A percentile compares a stretch with the other conserved stretches of the same genome.
phyloP scores from a whole-genome alignment of 2,797 vertebrate species.

The Chaetophractus vellerosus region DNA sequence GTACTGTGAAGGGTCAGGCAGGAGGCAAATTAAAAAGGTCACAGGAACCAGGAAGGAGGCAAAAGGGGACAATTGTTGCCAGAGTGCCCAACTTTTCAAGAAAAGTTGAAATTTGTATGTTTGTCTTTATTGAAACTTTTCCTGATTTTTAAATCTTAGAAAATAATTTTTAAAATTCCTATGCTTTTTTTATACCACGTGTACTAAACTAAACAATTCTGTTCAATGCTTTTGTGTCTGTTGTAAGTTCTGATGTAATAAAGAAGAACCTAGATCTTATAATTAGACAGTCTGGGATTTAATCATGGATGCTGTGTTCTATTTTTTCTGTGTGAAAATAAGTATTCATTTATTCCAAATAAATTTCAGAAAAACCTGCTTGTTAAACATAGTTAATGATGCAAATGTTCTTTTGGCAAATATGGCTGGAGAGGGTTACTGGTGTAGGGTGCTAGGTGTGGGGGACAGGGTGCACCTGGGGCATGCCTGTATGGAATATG shows the following conservation, averaged over 20 bases:
- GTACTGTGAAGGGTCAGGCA: not conserved
- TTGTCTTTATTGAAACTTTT: conserved; percentile 13
- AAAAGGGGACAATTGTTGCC: not conserved
- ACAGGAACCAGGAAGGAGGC: not conserved
- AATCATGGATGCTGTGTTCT: not conserved
- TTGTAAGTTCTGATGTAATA: not conserved
- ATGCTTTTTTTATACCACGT: not conserved
- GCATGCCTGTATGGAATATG: too few species aligned
- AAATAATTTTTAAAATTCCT: not conserved
- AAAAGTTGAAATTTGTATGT: conserved; percentile 19
- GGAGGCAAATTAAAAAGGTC: not conserved
- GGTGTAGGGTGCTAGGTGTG: too few species aligned
- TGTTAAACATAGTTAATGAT: conserved; percentile 50
- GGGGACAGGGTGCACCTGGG: too few species aligned
- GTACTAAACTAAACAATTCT: not conserved
- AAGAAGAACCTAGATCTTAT: not conserved
- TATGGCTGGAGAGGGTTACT: too few species aligned
- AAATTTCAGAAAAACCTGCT: conserved; percentile 54
- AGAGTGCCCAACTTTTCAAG: not conserved
- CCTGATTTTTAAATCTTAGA: conserved; percentile 48
- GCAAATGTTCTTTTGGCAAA: too few species aligned
- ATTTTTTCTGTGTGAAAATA: conserved; percentile 23
- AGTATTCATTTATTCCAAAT: conserved; percentile 72
- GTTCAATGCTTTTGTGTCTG: not conserved
- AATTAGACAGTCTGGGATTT: not conserved